A percentile compares a stretch with the other conserved stretches of the same genome.
phyloP scores from a whole-genome alignment of 2,797 vertebrate species.

The Enteromius argenteus region DNA sequence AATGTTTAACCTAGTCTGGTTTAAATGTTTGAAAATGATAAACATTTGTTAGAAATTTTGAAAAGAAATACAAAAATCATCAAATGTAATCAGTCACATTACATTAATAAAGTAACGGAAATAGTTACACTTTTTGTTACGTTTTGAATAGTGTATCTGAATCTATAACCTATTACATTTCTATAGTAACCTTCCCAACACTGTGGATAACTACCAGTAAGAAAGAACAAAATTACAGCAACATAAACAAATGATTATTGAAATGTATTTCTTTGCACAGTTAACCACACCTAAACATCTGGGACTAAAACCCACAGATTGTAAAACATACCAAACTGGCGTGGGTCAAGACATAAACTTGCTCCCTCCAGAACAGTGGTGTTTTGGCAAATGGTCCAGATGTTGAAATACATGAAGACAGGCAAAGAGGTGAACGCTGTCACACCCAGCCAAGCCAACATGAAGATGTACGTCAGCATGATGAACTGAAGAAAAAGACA shows the following conservation, averaged over 20 bases:
- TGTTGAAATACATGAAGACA: conserved; percentile 98
- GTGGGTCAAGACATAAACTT: conserved; percentile 93
- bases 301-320: background rate
- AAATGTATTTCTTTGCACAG: background rate
- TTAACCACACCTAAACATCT: conserved; percentile 3
- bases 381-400: conserved; percentile 98
- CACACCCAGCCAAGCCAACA: conserved; percentile 98
- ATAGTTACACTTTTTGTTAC: background rate
- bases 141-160: background rate
- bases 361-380: conserved; percentile 86
- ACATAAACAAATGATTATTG: background rate
- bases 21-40: background rate
- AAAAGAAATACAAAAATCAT: background rate
- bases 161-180: background rate
- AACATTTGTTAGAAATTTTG: background rate
- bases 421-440: conserved; percentile 96
- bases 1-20: background rate
- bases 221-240: background rate
- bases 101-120: background rate
- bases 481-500: conserved; percentile 85
- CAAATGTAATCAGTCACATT: background rate
- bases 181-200: background rate
- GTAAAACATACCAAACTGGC: conserved; percentile 89
- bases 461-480: conserved; percentile 99
- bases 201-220: background rate